These are phyloP conservation scores for Distichodus sexfasciatus DNA, from an alignment of 2,797 vertebrate genomes.

Conservation along the genomic window DNA sequence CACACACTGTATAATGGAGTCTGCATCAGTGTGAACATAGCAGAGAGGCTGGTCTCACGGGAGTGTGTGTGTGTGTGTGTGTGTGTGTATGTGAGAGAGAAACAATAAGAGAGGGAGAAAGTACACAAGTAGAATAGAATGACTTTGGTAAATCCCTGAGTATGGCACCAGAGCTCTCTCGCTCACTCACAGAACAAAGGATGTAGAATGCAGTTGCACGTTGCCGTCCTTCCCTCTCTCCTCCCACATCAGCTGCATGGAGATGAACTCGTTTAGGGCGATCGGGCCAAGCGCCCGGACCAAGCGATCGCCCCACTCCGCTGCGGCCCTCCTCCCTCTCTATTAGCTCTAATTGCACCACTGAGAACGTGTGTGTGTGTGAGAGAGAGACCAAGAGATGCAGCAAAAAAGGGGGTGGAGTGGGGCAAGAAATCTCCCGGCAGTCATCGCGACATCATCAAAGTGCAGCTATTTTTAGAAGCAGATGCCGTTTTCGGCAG, in stretches of 20 bases:
- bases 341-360: constrained; percentile 66
- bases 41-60: constrained; percentile 17
- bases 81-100: constrained; percentile 11
- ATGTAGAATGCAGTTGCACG: too few species aligned
- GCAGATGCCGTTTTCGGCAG: constrained; percentile 54
- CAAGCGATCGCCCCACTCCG: too few species aligned
- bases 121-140: constrained; percentile 15
- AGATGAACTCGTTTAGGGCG: constrained; percentile 45
- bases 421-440: constrained; percentile 50
- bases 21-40: constrained; percentile 18
- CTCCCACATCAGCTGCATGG: constrained; percentile 1
- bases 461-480: constrained; percentile 70
- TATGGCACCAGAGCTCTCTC: not conserved
- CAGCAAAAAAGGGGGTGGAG: constrained; percentile 29
- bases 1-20: constrained; percentile 18
- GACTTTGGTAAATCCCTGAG: constrained; percentile 15
- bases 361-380: constrained; percentile 41
- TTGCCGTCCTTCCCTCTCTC: not conserved
- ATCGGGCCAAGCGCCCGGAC: constrained; percentile 42
- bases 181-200: too few species aligned
- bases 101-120: too few species aligned
- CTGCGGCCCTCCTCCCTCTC: constrained; percentile 55
- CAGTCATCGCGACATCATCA: constrained; percentile 69
- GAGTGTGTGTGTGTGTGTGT: constrained; percentile 1
- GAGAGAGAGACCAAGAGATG: constrained; percentile 26